Evolutionary conservation across 2,797 vertebrate species (phyloP), one percentile per base, ranked within the genome.

Genomic region (Heliangelus exortis): DNA sequence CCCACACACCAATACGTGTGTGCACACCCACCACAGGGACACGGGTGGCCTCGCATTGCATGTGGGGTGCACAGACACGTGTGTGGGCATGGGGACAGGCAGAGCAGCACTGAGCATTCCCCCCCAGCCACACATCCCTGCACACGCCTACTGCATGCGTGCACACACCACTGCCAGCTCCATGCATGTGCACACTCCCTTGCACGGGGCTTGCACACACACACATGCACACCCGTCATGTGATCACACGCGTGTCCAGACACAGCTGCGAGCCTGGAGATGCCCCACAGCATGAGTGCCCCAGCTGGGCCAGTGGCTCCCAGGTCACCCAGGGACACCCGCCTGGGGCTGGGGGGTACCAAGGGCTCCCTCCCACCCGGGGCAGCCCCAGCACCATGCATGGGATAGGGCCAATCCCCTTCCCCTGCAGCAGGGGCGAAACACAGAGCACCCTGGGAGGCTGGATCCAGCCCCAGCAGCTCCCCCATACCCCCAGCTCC

Each of bases 1-100:
- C 17, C 18, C 57, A 19, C 0, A 3, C 15, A 12, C 16, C 6
- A 1, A 18, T 58, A 36, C 1, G 2, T 0, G 5, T 61, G 45
- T 48, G 47, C 47, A 48, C 55, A n/a, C 18, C 45, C 2, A 10
- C 58, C 76, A 23, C 2, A 0, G 47, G 83, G 41, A 29, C 79
- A 47, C 2, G 1, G 23, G 73, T 2, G 36, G 9, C 29, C 2
- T 29, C 25, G 22, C 18, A 17, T 12, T 8, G n/a, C 2, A 0
- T 16, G 53, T 45, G 28, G 28, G 7, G 8, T 2, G 45, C 18
- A 8, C 33, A 21, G 10, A 6, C 16, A 18, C 3, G 22, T 9
- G 59, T 8, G 23, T 18, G 4, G 23, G 58, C 39, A 5, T 0
- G 0, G 55, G 41, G 58, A n/a, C 41, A 4, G 23, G 6, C 47